Evolutionary conservation across 2,797 vertebrate genomes (phyloP).

Genomic region (Huso huso): DNA sequence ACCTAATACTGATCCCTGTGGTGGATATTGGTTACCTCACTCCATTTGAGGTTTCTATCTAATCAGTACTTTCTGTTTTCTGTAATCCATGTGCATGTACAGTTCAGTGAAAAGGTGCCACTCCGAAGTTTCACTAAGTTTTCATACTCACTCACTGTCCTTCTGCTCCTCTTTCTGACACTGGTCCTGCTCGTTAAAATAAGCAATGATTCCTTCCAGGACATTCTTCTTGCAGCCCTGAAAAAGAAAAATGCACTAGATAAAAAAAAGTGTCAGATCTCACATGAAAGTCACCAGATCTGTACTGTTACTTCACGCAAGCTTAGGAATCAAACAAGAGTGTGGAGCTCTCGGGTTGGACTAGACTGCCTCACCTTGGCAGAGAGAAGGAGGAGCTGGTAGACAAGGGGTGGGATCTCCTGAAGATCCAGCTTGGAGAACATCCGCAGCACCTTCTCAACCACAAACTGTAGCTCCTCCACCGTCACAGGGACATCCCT

Average conservation of each 20-base stretch:
- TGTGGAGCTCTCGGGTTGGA: too few relatives aligned
- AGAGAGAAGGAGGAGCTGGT: conserved; percentile 87
- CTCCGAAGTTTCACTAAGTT: background rate
- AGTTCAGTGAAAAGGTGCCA: background rate
- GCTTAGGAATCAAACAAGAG: too few relatives aligned
- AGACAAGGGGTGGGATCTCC: conserved; percentile 88
- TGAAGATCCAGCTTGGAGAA: conserved; percentile 83
- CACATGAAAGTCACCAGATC: background rate
- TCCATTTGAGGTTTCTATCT: too few relatives aligned
- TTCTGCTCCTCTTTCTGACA: conserved; percentile 68
- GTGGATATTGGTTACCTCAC: too few relatives aligned
- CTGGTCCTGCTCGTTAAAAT: conserved; percentile 79
- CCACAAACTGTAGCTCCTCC: conserved; percentile 83
- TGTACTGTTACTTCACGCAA: too few relatives aligned
- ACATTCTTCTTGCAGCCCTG: conserved; percentile 85
- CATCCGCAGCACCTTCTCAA: conserved; percentile 80
- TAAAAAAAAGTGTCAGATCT: background rate
- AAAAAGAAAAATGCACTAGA: conserved; percentile 13
- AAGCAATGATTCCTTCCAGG: conserved; percentile 78
- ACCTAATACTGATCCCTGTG: too few relatives aligned
- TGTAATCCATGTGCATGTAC: too few relatives aligned
- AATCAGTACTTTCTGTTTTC: too few relatives aligned
- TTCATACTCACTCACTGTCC: conserved; percentile 69
- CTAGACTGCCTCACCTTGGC: conserved; percentile 66
- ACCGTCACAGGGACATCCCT: conserved; percentile 80